phyloP scores from a whole-genome alignment of 1,140 invertebrate genomes.

The Brachionus plicatilis region DNA sequence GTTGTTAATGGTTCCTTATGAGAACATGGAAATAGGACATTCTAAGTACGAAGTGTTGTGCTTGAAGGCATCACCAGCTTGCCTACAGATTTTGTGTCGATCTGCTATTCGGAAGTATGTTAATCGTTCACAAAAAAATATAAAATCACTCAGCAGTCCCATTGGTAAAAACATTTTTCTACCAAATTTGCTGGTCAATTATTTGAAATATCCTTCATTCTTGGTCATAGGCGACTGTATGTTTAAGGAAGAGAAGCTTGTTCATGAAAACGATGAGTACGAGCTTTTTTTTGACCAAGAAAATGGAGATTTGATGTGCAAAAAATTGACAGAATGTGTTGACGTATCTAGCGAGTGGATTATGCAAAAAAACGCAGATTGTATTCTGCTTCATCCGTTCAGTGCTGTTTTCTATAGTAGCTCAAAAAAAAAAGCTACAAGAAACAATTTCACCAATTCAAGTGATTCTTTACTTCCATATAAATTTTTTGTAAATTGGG shows the following conservation, averaged over 20 bases:
- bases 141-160: background rate
- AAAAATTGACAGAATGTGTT: background rate
- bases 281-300: background rate
- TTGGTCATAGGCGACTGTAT: conserved; percentile 1
- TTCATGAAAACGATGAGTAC: conserved; percentile 18
- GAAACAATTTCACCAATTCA: background rate
- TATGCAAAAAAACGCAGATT: background rate
- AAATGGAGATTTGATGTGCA: background rate
- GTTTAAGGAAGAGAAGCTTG: conserved; percentile 13
- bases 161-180: background rate
- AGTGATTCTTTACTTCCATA: background rate
- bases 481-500: conserved; percentile 30
- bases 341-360: background rate
- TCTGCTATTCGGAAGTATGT: background rate
- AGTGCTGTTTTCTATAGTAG: background rate
- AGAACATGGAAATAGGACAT: conserved; percentile 8
- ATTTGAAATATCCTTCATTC: conserved; percentile 10
- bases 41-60: background rate
- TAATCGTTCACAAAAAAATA: conserved; percentile 23
- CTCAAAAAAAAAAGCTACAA: conserved; percentile 1
- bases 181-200: background rate
- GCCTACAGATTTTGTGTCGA: background rate
- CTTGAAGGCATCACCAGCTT: conserved; percentile 7
- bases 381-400: background rate
- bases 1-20: background rate